Evolutionary conservation across 2,888 invertebrate genomes (phyloP).

Genomic region (Tethea ocularis): DNA sequence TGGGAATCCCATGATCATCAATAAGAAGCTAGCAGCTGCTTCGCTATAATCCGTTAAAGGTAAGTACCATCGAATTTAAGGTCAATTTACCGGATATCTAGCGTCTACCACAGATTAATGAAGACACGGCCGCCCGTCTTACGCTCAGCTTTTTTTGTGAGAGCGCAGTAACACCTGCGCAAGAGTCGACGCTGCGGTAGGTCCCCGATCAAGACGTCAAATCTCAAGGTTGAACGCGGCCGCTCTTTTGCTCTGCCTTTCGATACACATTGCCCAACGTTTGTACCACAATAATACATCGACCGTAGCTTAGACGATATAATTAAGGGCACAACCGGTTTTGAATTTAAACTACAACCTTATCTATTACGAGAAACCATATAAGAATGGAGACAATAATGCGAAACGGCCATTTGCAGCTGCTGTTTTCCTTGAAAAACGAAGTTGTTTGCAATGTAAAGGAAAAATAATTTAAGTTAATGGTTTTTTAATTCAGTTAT

Average conservation of each 20-base stretch:
- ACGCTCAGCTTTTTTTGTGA: slow-evolving; percentile 73
- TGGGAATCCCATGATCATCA: not conserved
- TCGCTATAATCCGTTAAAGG: slow-evolving; percentile 19
- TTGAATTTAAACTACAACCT: slow-evolving; percentile 22
- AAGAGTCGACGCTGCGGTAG: slow-evolving; percentile 77
- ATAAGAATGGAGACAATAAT: slow-evolving; percentile 3
- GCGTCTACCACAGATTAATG: slow-evolving; percentile 60
- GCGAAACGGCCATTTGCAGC: not conserved
- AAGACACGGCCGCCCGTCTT: slow-evolving; percentile 70
- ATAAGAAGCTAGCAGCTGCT: not conserved
- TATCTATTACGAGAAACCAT: slow-evolving; percentile 21
- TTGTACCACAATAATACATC: slow-evolving; percentile 57
- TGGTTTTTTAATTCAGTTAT: slow-evolving; percentile 28
- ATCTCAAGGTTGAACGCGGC: slow-evolving; percentile 76
- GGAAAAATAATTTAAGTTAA: slow-evolving; percentile 15
- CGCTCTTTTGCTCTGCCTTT: slow-evolving; percentile 63
- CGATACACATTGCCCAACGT: slow-evolving; percentile 69
- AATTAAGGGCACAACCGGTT: slow-evolving; percentile 52
- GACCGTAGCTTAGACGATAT: slow-evolving; percentile 46
- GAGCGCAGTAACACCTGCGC: slow-evolving; percentile 74
- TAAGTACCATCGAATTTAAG: slow-evolving; percentile 47
- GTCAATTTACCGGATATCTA: slow-evolving; percentile 62
- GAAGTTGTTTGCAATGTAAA: not conserved
- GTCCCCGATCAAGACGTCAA: slow-evolving; percentile 82
- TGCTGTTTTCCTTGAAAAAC: slow-evolving; percentile 2